Percentiles rank a stretch among this genome's conserved stretches.
These are phyloP conservation scores for Alcedo atthis DNA, from an alignment of 2,797 vertebrate species.

Conservation along the genomic window DNA sequence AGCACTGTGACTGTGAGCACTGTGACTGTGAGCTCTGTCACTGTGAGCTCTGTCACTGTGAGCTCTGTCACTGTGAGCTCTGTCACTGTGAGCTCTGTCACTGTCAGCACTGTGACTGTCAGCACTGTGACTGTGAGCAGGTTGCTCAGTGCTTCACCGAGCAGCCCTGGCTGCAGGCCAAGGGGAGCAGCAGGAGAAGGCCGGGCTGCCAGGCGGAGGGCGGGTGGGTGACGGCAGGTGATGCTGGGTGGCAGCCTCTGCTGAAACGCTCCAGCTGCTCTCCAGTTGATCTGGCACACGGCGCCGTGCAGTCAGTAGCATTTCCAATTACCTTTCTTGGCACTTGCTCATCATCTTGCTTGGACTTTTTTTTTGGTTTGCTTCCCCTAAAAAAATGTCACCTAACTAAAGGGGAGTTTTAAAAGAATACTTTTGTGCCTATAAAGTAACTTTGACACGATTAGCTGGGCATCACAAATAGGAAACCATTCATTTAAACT, in stretches of 20 bases:
- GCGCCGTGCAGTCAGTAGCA: rapidly evolving
- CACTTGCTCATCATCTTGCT: not conserved
- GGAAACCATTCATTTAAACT: slow-evolving; percentile 82
- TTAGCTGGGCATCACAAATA: slow-evolving; percentile 87
- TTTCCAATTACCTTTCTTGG: not conserved
- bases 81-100: not conserved
- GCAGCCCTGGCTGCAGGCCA: not conserved
- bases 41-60: no score
- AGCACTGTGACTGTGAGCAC: no score
- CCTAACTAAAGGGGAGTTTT: slow-evolving; percentile 42
- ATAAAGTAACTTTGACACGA: slow-evolving; percentile 83
- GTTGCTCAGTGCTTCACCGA: rapidly evolving
- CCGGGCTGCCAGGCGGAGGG: rapidly evolving
- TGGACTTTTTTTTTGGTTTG: not conserved
- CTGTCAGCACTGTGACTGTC: no score
- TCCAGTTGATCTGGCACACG: not conserved
- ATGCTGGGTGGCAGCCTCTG: rapidly evolving
- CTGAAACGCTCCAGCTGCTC: not conserved
- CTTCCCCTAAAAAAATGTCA: not conserved
- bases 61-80: no score
- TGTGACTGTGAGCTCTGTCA: no score
- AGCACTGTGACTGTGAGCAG: not conserved
- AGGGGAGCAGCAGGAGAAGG: not conserved
- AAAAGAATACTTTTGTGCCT: slow-evolving; percentile 77
- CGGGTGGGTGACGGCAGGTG: not conserved